Evolutionary conservation across 2,797 vertebrate species (phyloP).

Genomic region (Coracias cyanogaster): DNA sequence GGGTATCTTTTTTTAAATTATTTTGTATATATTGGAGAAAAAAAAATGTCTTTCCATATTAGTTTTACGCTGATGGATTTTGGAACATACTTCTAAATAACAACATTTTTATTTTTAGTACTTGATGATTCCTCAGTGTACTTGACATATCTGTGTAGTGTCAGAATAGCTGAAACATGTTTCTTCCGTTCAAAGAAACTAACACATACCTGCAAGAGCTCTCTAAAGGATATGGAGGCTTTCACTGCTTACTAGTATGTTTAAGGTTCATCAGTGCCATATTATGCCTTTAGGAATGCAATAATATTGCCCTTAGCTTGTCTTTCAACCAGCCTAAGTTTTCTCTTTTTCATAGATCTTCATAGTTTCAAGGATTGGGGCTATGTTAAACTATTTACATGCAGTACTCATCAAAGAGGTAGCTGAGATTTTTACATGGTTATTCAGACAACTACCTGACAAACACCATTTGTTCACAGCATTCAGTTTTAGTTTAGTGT

Average conservation of each 20-base stretch:
- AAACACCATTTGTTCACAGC: conserved; percentile 1
- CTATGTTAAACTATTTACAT: conserved; percentile 48
- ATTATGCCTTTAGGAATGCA: not conserved
- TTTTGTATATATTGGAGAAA: not conserved
- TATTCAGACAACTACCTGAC: not conserved
- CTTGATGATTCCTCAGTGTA: not conserved
- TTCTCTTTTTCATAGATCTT: not conserved
- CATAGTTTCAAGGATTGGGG: conserved; percentile 19
- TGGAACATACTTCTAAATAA: not conserved
- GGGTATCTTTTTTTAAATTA: not conserved
- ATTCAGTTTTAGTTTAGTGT: not conserved
- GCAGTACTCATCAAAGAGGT: not conserved
- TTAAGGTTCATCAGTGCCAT: not conserved
- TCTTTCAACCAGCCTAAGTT: not conserved
- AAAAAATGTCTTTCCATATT: not conserved
- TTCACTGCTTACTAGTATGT: not conserved
- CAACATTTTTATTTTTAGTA: not conserved
- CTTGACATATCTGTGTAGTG: not conserved
- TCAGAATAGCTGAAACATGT: not conserved
- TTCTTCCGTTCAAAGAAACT: not conserved
- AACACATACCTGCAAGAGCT: not conserved
- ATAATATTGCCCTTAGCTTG: conserved; percentile 2
- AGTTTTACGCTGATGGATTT: not conserved
- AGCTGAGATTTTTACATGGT: not conserved
- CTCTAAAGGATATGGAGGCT: not conserved